Evolutionary conservation across 2,888 invertebrate genomes (phyloP).

Genomic region (Ganaspis brasiliensis): DNA sequence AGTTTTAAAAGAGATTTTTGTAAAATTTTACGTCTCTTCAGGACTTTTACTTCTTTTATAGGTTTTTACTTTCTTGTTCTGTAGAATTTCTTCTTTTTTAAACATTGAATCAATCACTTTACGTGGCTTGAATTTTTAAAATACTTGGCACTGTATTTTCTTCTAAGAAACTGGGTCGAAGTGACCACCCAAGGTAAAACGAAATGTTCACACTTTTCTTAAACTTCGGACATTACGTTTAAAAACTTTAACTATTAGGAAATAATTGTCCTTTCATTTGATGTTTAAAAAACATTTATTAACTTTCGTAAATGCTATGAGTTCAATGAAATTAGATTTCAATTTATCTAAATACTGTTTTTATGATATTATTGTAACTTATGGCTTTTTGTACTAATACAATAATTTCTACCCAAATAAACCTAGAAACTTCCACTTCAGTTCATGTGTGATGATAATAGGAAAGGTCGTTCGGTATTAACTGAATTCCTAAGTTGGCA

Average conservation of each 20-base stretch:
- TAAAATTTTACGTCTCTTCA: conserved; percentile 7
- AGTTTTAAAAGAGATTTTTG: conserved; percentile 2
- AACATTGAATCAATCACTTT: neutral
- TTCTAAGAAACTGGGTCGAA: conserved; percentile 1
- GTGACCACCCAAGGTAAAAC: neutral
- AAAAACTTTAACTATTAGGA: neutral
- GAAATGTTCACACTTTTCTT: conserved; percentile 1
- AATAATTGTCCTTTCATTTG: neutral
- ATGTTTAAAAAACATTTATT: too few relatives aligned
- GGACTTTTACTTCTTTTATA: conserved; percentile 14
- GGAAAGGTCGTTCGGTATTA: conserved; percentile 22
- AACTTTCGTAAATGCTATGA: too few relatives aligned
- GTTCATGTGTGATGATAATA: conserved; percentile 18
- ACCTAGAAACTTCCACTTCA: neutral
- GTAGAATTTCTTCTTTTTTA: neutral
- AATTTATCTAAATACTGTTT: too few relatives aligned
- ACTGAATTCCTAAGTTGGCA: conserved; percentile 32
- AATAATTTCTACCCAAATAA: neutral
- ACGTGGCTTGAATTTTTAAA: conserved; percentile 15
- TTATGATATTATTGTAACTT: too few relatives aligned
- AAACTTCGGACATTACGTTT: neutral
- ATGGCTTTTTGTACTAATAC: too few relatives aligned
- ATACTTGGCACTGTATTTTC: conserved; percentile 12
- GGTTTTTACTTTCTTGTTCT: conserved; percentile 1
- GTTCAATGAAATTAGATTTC: too few relatives aligned